Evolutionary conservation across 2,888 invertebrate species (phyloP).

Genomic region (Rhagonycha fulva): DNA sequence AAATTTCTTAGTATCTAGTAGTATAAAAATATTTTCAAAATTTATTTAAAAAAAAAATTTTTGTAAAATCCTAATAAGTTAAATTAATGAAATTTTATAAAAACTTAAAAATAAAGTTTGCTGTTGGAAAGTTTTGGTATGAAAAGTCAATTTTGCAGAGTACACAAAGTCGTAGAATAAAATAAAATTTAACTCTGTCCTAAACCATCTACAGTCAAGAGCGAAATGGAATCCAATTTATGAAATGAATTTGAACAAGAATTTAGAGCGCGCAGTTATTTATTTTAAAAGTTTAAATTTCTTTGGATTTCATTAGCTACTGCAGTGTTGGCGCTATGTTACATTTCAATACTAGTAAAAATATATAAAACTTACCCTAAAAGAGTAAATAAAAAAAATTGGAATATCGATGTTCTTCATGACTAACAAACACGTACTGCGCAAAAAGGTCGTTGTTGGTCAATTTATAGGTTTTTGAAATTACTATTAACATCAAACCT

Average conservation of each 20-base stretch:
- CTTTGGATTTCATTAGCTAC: not conserved
- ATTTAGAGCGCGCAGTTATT: conserved; percentile 15
- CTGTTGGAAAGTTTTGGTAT: not conserved
- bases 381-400: conserved; percentile 6
- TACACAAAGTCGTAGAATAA: conserved; percentile 24
- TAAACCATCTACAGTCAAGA: not conserved
- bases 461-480: conserved; percentile 37
- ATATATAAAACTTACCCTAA: conserved; percentile 12
- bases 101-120: not conserved
- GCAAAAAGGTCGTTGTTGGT: conserved; percentile 29
- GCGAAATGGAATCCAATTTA: conserved; percentile 9
- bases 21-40: no score
- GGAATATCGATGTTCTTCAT: conserved; percentile 20
- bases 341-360: not conserved
- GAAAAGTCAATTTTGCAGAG: conserved; percentile 20
- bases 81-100: not conserved
- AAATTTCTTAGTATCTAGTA: no score
- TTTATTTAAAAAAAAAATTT: no score
- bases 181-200: not conserved
- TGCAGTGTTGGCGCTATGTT: not conserved
- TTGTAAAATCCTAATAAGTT: not conserved
- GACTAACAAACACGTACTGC: conserved; percentile 30
- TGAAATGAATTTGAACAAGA: conserved; percentile 14
- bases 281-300: conserved; percentile 3
- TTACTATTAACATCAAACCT: conserved; percentile 34